phyloP scores from a whole-genome alignment of 2,888 invertebrate genomes.

The Kryphioiulus occultus region DNA sequence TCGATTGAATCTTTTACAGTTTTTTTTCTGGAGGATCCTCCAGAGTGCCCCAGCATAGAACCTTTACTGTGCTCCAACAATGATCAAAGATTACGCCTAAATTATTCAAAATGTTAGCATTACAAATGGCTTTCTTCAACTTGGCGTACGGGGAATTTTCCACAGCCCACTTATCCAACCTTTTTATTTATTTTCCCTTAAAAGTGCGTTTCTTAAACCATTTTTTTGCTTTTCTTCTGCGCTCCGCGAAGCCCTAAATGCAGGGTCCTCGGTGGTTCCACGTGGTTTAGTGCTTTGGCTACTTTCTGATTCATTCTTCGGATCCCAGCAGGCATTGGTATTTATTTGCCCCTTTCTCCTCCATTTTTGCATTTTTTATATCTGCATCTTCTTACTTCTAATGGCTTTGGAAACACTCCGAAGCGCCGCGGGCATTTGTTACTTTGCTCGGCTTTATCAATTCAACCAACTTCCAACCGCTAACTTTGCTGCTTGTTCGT shows the following conservation, averaged over 20 bases:
- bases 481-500: background rate
- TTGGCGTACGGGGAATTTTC: background rate
- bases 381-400: background rate
- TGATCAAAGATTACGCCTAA: constrained; percentile 3
- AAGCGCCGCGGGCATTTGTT: background rate
- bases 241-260: background rate
- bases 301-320: background rate
- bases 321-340: constrained; percentile 9
- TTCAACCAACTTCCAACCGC: no score
- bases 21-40: background rate
- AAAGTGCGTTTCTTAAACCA: background rate
- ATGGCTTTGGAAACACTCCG: background rate
- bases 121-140: background rate
- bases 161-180: background rate
- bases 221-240: background rate
- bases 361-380: background rate
- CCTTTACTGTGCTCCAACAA: background rate
- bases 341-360: background rate
- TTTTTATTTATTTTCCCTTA: background rate
- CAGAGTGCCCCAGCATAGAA: background rate
- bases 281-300: background rate
- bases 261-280: background rate
- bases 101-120: background rate
- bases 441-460: background rate
- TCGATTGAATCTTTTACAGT: background rate